Evolutionary conservation across 2,113 vertebrate genomes (phyloP), one percentile per base, ranked within the genome.

Genomic region (Pseudorasbora parva): DNA sequence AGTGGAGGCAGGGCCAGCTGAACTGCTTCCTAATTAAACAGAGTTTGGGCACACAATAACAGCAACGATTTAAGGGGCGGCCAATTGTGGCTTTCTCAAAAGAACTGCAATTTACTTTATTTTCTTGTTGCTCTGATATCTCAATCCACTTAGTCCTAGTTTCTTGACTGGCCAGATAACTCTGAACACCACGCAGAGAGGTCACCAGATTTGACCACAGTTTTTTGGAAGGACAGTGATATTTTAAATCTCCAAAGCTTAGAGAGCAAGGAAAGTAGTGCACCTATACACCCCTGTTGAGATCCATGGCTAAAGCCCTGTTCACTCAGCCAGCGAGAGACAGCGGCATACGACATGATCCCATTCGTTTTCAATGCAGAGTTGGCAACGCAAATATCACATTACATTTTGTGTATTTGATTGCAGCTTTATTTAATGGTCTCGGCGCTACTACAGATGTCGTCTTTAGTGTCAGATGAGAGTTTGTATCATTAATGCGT

Each of bases 11-110:
- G 66, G 78, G 51, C 75, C 27, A 19, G 27, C 59, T 80, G 76
- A 87, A 85, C 81, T 80, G 59, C 59, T 54, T 85, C 59, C 83
- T 80, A 85, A 85, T 87, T 87, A 80, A 87, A 85, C 83, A 80
- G 82, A 47, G 59, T 83, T 79, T 85, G 37, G 49, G 2, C 43
- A 23, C 69, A 85, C 84, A 87, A 85, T 76, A 43, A 83, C 62
- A 80, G 81, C 75, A 87, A 76, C 62, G 72, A 81, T 45, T 83
- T 76, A 82, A 87, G 33, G 69, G 33, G 49, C 81, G 17, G 60
- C 12, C 84, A 30, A 83, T 60, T 85, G 76, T 85, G 43, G 5
- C 76, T 10, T 3, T 14, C 49, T 76, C 51, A 57, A 81, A 87
- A 85, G 83, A 78, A 83, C 57, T 80, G 69, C 86, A 62, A 76